Evolutionary conservation across 2,888 invertebrate genomes (phyloP).

Genomic region (Athripsodes cinereus): DNA sequence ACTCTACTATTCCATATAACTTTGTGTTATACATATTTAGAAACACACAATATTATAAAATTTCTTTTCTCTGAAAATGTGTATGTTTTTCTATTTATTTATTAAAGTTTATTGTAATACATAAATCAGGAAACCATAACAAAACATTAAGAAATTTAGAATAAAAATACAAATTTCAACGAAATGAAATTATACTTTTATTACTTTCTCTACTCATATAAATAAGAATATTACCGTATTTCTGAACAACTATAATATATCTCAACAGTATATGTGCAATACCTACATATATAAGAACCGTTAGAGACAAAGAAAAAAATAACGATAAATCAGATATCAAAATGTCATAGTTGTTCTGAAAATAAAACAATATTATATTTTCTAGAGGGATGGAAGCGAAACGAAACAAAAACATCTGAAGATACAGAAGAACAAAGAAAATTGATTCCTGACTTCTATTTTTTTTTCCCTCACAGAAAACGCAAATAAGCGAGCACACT

Average conservation of each 20-base stretch:
- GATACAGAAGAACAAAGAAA: neutral
- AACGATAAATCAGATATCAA: neutral
- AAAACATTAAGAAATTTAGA: neutral
- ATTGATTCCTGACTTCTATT: neutral
- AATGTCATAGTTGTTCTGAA: neutral
- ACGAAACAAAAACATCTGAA: neutral
- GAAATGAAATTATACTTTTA: too few relatives aligned
- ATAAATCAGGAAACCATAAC: neutral
- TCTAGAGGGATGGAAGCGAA: neutral
- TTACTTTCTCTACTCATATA: too few relatives aligned
- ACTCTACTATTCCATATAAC: too few relatives aligned
- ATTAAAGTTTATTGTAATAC: neutral
- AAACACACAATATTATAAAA: too few relatives aligned
- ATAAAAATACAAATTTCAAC: neutral
- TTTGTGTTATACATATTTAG: too few relatives aligned
- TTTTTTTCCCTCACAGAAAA: neutral
- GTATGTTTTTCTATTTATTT: too few relatives aligned
- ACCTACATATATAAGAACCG: neutral
- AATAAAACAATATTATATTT: neutral
- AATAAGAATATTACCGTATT: too few relatives aligned
- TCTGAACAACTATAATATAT: too few relatives aligned
- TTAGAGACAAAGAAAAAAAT: neutral
- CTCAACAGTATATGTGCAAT: neutral
- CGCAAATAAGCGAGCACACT: neutral
- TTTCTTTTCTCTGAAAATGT: too few relatives aligned